Percentiles rank a stretch among this genome's conserved stretches.
These are phyloP conservation scores for Candidula unifasciata DNA, from an alignment of 2,888 invertebrate genomes.

Conservation along the genomic window DNA sequence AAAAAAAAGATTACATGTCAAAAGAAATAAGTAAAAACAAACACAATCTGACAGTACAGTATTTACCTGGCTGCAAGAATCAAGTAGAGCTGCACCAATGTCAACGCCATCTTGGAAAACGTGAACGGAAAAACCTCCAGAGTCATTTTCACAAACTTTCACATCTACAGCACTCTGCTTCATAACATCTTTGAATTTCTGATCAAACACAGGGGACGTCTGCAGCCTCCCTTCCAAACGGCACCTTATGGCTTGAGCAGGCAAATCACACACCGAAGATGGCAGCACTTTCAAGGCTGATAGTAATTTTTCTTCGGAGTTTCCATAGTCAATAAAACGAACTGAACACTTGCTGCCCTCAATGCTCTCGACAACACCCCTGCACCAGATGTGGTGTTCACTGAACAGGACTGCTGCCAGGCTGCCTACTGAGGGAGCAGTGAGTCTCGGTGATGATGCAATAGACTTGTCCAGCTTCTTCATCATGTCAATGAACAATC, in stretches of 20 bases:
- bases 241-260: conserved; percentile 67
- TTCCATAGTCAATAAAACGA: conserved; percentile 73
- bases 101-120: conserved; percentile 21
- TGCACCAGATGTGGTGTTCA: conserved; percentile 63
- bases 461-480: conserved; percentile 19
- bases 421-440: conserved; percentile 53
- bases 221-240: conserved; percentile 54
- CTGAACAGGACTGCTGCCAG: conserved; percentile 57
- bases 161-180: conserved; percentile 25
- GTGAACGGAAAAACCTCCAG: conserved; percentile 32
- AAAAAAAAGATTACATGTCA: too few relatives aligned
- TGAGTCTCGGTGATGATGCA: background rate
- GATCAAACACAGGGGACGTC: background rate
- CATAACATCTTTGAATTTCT: conserved; percentile 3
- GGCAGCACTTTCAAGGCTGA: conserved; percentile 57
- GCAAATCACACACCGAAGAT: conserved; percentile 51
- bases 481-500: conserved; percentile 56
- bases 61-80: background rate
- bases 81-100: background rate
- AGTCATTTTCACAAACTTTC: background rate
- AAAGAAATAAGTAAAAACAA: background rate
- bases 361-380: conserved; percentile 59
- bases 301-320: conserved; percentile 59
- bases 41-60: background rate
- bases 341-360: conserved; percentile 53